phyloP scores from a whole-genome alignment of 2,888 invertebrate genomes.

The Ceraclea dissimilis region DNA sequence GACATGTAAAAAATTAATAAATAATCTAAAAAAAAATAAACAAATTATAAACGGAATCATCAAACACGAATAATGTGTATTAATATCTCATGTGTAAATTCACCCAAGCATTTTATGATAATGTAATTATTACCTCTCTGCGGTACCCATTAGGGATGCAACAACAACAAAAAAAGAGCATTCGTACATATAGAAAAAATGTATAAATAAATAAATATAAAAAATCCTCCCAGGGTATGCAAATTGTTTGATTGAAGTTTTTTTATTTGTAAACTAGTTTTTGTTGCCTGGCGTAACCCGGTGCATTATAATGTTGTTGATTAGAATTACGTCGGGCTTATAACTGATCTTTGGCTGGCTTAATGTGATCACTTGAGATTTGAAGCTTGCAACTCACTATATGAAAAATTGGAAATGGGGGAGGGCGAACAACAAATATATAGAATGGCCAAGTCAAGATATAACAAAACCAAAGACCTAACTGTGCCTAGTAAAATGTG shows the following conservation, averaged over 20 bases:
- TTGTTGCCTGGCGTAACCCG: no score
- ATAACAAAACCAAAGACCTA: no score
- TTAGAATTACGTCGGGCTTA: no score
- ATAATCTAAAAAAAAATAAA: not conserved
- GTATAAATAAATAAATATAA: not conserved
- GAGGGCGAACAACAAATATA: no score
- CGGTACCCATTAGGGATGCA: not conserved
- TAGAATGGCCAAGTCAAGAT: no score
- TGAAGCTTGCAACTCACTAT: no score
- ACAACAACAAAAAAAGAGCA: not conserved
- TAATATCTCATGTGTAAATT: not conserved
- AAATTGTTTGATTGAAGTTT: not conserved
- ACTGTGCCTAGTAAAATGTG: no score
- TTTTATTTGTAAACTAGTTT: not conserved
- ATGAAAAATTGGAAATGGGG: no score
- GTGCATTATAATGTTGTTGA: no score
- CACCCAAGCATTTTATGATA: constrained; percentile 12
- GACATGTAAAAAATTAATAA: not conserved
- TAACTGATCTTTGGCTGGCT: no score
- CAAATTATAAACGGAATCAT: no score
- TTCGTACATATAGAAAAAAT: not conserved
- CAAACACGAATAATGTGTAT: not conserved
- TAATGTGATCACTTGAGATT: no score
- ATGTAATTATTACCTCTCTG: constrained; percentile 1
- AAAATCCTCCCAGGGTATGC: constrained; percentile 1